These are phyloP conservation scores for Ornithorhynchus anatinus DNA, from an alignment of 2,113 vertebrate species.

Conservation along the genomic window DNA sequence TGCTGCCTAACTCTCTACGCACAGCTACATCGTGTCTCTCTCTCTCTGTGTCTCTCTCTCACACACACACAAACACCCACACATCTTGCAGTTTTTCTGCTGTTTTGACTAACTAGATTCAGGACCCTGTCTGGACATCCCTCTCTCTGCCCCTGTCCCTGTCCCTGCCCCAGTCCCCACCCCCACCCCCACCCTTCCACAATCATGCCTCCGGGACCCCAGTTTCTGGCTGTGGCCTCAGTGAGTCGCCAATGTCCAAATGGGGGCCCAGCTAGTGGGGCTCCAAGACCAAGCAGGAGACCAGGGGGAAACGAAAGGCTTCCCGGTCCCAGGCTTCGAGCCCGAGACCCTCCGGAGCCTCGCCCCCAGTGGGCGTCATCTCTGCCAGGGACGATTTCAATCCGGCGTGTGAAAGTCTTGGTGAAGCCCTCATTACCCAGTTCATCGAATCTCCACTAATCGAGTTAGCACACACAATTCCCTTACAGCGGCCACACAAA, in stretches of 20 bases:
- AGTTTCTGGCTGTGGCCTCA: too few species aligned
- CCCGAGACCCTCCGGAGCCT: conserved; percentile 16
- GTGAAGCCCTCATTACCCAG: conserved; percentile 99
- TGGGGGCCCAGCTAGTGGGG: too few species aligned
- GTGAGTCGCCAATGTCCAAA: too few species aligned
- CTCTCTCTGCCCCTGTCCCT: neutral
- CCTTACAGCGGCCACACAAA: conserved; percentile 98
- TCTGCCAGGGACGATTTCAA: conserved; percentile 99
- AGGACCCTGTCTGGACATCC: neutral
- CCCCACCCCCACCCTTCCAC: neutral
- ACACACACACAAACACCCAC: too few species aligned
- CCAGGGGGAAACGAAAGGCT: neutral
- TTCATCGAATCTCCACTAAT: conserved; percentile 99
- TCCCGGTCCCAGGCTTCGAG: conserved; percentile 10
- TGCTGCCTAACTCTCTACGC: too few species aligned
- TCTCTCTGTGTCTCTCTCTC: neutral
- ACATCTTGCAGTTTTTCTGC: too few species aligned
- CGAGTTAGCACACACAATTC: conserved; percentile 99
- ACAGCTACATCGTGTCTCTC: neutral
- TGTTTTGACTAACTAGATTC: too few species aligned
- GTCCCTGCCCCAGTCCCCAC: neutral
- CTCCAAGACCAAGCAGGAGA: neutral
- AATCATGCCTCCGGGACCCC: too few species aligned
- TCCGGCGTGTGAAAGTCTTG: conserved; percentile 99
- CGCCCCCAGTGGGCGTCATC: conserved; percentile 92